Conservation (phyloP, 2,888 invertebrate species). For the Caenorhabditis parvicauda region DNA sequence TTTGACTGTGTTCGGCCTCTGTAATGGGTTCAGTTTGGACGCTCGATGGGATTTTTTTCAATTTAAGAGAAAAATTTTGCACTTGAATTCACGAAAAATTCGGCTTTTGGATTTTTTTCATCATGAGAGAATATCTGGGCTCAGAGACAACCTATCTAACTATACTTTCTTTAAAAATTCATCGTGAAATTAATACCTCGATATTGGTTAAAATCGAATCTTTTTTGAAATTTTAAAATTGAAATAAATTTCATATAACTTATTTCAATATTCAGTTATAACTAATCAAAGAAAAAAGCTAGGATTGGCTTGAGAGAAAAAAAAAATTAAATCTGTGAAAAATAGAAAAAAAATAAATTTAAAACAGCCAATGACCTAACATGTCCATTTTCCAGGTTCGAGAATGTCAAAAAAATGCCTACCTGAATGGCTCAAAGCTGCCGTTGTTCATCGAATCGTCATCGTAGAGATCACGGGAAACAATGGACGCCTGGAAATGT, state of each 20-base stretch:
- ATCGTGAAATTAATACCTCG: background rate
- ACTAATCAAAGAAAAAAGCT: slow-evolving; percentile 2
- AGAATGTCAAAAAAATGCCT: too few relatives aligned
- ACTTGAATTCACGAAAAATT: too few relatives aligned
- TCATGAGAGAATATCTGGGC: too few relatives aligned
- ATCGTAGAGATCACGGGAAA: slow-evolving; percentile 40
- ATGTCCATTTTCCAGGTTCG: too few relatives aligned
- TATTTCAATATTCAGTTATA: too few relatives aligned
- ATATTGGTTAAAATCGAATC: background rate
- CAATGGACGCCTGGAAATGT: slow-evolving; percentile 32
- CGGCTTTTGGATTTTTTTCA: too few relatives aligned
- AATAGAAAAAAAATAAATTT: background rate
- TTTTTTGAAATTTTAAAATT: background rate
- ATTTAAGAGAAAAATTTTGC: background rate
- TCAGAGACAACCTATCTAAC: too few relatives aligned
- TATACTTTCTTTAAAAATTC: too few relatives aligned
- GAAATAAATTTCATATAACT: background rate
- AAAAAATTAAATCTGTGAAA: background rate
- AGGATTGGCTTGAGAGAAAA: background rate
- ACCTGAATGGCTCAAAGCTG: slow-evolving; percentile 30
- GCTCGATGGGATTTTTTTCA: background rate
- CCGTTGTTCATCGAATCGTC: slow-evolving; percentile 46
- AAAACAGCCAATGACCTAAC: too few relatives aligned
- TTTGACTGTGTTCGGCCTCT: slow-evolving; percentile 48
- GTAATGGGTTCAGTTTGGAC: too few relatives aligned